Evolutionary conservation across 2,888 invertebrate genomes (phyloP).

Genomic region (Caenorhabditis angaria): DNA sequence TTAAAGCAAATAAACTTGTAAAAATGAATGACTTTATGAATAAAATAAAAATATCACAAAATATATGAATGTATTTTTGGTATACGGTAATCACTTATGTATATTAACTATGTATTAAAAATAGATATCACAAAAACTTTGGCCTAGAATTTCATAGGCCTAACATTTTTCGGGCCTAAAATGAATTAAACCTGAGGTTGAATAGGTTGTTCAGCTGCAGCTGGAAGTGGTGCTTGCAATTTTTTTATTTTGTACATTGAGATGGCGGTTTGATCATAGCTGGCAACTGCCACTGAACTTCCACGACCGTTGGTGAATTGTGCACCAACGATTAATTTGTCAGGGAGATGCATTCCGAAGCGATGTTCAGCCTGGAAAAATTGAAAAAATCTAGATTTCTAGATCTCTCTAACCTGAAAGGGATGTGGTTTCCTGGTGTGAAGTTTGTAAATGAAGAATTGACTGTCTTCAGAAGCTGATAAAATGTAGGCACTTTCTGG

Average conservation of each 20-base stretch:
- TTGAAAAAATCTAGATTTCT: not conserved
- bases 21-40: too few species aligned
- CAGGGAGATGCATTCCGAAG: slow-evolving; percentile 45
- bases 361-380: slow-evolving; percentile 66
- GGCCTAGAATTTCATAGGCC: not conserved
- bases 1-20: too few species aligned
- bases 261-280: slow-evolving; percentile 17
- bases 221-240: too few species aligned
- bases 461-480: slow-evolving; percentile 63
- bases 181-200: not conserved
- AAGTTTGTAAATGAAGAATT: slow-evolving; percentile 66
- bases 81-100: too few species aligned
- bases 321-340: slow-evolving; percentile 60
- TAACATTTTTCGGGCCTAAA: too few species aligned
- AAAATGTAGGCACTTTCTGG: slow-evolving; percentile 71
- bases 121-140: not conserved
- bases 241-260: slow-evolving; percentile 27
- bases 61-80: too few species aligned
- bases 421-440: slow-evolving; percentile 70
- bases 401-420: slow-evolving; percentile 54
- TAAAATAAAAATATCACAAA: too few species aligned
- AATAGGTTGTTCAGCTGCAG: not conserved
- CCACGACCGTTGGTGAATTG: slow-evolving; percentile 67
- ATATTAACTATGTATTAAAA: too few species aligned
- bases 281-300: slow-evolving; percentile 34